Conservation (phyloP, 2,888 invertebrate genomes). For the Pandemis corylana region DNA sequence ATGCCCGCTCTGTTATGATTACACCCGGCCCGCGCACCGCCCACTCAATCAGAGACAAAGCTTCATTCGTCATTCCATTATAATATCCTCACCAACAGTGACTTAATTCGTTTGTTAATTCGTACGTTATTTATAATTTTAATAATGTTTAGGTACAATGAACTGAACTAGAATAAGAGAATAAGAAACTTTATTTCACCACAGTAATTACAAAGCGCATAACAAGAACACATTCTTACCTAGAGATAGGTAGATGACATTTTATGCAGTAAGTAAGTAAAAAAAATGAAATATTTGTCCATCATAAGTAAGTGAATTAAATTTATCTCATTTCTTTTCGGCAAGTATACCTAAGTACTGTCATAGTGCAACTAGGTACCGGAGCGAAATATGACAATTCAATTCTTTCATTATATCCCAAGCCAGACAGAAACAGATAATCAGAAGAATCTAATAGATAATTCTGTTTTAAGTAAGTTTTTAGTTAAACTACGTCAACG, state of each 20-base stretch:
- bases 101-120: conserved; percentile 6
- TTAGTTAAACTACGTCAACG: neutral
- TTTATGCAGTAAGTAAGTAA: no score
- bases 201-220: no score
- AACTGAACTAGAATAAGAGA: neutral
- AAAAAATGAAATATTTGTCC: neutral
- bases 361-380: no score
- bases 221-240: no score
- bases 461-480: neutral
- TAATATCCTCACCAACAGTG: conserved; percentile 6
- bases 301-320: neutral
- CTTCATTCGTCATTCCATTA: conserved; percentile 20
- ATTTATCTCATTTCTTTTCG: neutral
- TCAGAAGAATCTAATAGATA: neutral
- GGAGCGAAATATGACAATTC: no score
- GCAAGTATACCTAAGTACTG: no score
- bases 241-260: no score
- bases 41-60: conserved; percentile 45
- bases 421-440: neutral
- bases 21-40: conserved; percentile 52
- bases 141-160: neutral
- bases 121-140: neutral
- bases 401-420: neutral
- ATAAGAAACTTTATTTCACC: no score
- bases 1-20: conserved; percentile 60